Evolutionary conservation across 2,888 invertebrate genomes (phyloP).

Genomic region (Platynereis dumerilii): DNA sequence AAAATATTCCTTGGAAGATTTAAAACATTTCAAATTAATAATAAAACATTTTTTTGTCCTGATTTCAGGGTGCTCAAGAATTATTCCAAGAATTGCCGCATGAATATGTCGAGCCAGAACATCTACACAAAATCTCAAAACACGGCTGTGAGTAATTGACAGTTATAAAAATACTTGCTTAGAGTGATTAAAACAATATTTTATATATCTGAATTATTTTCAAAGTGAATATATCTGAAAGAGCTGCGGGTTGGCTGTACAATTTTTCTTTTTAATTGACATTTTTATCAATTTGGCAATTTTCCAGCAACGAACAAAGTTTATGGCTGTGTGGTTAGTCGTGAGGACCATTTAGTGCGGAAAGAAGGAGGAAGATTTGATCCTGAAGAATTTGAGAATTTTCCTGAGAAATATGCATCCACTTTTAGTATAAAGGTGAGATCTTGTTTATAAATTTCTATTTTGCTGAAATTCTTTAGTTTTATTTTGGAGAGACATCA

Average conservation of each 20-base stretch:
- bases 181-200: no score
- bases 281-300: no score
- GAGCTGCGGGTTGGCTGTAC: no score
- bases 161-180: no score
- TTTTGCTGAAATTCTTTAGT: no score
- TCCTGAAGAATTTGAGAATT: slow-evolving; percentile 85
- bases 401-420: slow-evolving; percentile 92
- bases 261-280: slow-evolving; percentile 6
- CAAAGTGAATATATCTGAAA: no score
- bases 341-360: slow-evolving; percentile 90
- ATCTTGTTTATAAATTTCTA: no score
- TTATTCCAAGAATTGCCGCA: slow-evolving; percentile 95
- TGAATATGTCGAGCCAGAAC: slow-evolving; percentile 95
- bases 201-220: no score
- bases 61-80: slow-evolving; percentile 69
- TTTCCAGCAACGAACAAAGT: slow-evolving; percentile 87
- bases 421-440: slow-evolving; percentile 88
- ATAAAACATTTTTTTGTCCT: no score
- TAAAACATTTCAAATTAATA: no score
- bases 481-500: no score
- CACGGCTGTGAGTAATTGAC: slow-evolving; percentile 94
- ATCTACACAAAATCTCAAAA: slow-evolving; percentile 92
- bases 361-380: slow-evolving; percentile 93
- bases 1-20: no score
- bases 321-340: slow-evolving; percentile 93